phyloP scores from a whole-genome alignment of 2,113 vertebrate species.

The Lophura nycthemera region DNA sequence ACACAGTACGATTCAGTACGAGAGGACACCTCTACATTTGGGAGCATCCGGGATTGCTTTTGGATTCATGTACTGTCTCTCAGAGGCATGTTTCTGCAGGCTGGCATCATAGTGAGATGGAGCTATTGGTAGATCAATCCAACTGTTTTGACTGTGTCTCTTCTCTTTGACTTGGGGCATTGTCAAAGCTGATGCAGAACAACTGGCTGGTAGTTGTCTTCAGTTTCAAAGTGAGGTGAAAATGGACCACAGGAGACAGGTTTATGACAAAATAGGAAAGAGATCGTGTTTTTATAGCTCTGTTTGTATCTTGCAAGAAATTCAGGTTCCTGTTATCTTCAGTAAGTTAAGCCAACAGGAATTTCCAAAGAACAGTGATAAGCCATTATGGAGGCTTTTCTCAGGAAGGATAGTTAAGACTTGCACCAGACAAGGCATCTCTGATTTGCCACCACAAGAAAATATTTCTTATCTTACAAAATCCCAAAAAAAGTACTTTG shows the following conservation, averaged over 20 bases:
- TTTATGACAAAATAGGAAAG: background rate
- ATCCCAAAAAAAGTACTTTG: background rate
- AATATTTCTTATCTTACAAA: background rate
- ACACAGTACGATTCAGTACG: background rate
- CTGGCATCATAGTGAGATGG: background rate
- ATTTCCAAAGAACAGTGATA: background rate
- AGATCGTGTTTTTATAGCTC: background rate
- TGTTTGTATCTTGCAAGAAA: background rate
- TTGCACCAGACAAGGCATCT: background rate
- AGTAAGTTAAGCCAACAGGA: background rate
- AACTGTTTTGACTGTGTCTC: background rate
- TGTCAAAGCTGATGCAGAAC: rapidly evolving
- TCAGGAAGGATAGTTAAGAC: background rate
- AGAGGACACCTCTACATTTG: background rate
- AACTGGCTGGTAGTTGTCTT: background rate
- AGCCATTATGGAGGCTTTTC: background rate
- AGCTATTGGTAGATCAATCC: background rate
- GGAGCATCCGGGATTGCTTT: background rate
- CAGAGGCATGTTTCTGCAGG: background rate
- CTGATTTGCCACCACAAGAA: background rate
- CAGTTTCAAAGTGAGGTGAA: background rate
- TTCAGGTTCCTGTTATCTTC: background rate
- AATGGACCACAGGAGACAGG: background rate
- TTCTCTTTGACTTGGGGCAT: background rate
- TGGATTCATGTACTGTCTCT: background rate